These are phyloP conservation scores for Sporophila hypoxantha DNA, from an alignment of 2,113 vertebrate species.

Conservation along the genomic window DNA sequence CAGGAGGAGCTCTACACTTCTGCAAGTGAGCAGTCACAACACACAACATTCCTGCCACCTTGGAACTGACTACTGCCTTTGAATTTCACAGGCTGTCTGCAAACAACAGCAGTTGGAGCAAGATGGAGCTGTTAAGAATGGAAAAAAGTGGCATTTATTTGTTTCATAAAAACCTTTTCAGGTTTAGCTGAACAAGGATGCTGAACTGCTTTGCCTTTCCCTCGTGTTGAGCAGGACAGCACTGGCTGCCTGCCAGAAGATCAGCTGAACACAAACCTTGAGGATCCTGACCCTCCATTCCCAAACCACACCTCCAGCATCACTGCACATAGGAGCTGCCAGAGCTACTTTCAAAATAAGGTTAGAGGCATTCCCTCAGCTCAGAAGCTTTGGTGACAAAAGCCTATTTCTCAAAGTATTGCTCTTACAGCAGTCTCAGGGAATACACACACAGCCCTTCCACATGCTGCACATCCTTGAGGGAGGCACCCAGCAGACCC, in stretches of 20 bases:
- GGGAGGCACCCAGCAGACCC: not conserved
- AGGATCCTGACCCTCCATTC: not conserved
- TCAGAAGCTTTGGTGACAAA: not conserved
- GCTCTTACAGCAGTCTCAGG: not conserved
- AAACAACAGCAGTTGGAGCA: not conserved
- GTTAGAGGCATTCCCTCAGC: not conserved
- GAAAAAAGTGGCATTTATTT: not conserved
- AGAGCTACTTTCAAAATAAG: not conserved
- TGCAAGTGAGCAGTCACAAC: not conserved
- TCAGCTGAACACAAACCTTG: not conserved
- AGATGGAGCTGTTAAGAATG: not conserved
- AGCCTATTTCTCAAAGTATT: not conserved
- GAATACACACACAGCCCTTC: not conserved
- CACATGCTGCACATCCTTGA: not conserved
- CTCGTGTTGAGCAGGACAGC: accelerated
- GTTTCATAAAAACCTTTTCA: not conserved
- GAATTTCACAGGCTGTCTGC: not conserved
- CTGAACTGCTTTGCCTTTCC: not conserved
- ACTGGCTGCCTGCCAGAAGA: not conserved
- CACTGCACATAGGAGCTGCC: not conserved
- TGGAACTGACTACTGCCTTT: not conserved
- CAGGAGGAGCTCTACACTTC: not conserved
- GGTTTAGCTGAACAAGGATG: not conserved
- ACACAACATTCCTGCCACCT: not conserved
- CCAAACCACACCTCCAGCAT: not conserved